Evolutionary conservation across 2,888 invertebrate genomes (phyloP).

Genomic region (Antheraea yamamai): DNA sequence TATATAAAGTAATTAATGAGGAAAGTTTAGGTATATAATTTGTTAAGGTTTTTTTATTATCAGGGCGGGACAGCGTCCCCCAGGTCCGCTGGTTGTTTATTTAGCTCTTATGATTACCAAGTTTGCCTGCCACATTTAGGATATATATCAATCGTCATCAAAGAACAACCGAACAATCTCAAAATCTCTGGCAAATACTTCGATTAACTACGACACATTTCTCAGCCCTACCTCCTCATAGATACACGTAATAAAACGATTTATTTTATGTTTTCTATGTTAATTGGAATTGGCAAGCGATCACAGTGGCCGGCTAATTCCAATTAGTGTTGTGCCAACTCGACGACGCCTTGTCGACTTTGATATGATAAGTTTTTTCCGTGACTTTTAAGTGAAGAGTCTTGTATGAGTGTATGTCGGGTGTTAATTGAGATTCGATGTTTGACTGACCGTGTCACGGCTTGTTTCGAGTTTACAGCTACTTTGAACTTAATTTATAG

Average conservation of each 20-base stretch:
- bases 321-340: conserved; percentile 54
- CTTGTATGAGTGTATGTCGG: conserved; percentile 33
- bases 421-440: conserved; percentile 37
- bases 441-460: conserved; percentile 27
- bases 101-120: no score
- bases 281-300: conserved; percentile 57
- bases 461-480: conserved; percentile 14
- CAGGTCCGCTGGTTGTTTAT: no score
- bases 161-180: no score
- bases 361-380: conserved; percentile 37
- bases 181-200: background rate
- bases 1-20: no score
- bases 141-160: no score
- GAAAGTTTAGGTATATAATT: no score
- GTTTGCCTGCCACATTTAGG: no score
- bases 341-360: conserved; percentile 41
- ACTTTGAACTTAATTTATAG: background rate
- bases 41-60: no score
- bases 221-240: background rate
- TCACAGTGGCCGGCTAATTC: conserved; percentile 43
- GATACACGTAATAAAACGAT: background rate
- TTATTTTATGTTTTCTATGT: conserved; percentile 30
- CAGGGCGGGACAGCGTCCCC: no score
- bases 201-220: background rate
- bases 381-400: conserved; percentile 39